Base-by-base conservation (phyloP, 2,797 vertebrate species). In the Galago senegalensis region DNA sequence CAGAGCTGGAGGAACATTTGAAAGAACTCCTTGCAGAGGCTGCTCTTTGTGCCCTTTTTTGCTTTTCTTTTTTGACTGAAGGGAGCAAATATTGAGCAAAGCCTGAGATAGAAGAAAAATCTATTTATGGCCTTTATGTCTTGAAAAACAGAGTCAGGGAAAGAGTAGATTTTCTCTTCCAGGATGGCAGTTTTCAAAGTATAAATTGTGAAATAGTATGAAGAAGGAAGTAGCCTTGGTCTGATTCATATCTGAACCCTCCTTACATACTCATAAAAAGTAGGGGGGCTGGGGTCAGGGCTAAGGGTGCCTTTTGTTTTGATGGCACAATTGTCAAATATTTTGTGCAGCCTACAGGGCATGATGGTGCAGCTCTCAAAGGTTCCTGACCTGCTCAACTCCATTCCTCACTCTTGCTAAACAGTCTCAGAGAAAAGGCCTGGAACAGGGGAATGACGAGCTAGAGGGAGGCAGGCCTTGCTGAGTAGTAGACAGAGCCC, bases 161-260 rank as follows among this genome's bases (percentile, higher is more conserved):
- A 63, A 84, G 73, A 69, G 72, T 11, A 94, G 80, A 34, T 84
- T 91, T 86, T 95, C 60, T 89, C 72, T 80, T 79, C 9, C 84
- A 69, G 69, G 46, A 72, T 88, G 72, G 81, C 87, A 76, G 0
- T 95, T 96, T 95, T 65, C 49, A 92, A 88, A 79, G 84, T 75
- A 56, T 87, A 37, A 27, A 9, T 85, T 97, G 63, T 93, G 84
- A 93, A 94, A 93, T 8, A 84, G 34, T 58, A 77, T 93, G 46
- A 81, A 91, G 91, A 87, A 95, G 82, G 89, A 97, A 89, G 73
- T 40, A n/a, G 20, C 40, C 37, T 82, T 81, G 46, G 75, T 80
- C 72, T 96, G 93, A 76, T 60, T 89, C 84, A 83, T 69, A 72
- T 79, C 72, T 85, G 76, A 87, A 56, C 27, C 25, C 16, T 76